Conservation (phyloP, 2,797 vertebrate species). For the Decapterus maruadsi region DNA sequence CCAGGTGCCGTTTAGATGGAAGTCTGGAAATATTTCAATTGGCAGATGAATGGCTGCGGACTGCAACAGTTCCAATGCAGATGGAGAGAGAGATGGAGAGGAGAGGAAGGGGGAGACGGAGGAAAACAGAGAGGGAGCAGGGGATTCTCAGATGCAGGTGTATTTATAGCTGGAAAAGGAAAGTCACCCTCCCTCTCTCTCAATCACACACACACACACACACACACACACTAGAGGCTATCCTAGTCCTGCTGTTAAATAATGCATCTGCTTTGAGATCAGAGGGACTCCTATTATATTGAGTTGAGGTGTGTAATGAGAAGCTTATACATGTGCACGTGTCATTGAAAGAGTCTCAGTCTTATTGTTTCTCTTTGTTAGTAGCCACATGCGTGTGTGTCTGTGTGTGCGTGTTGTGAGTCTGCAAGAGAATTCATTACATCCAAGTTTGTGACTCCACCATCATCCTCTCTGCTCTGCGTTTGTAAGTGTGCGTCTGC, state of each 20-base stretch:
- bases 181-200: slow-evolving; percentile 3
- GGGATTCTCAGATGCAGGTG: slow-evolving; percentile 75
- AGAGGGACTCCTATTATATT: slow-evolving; percentile 75
- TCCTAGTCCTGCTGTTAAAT: slow-evolving; percentile 78
- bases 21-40: slow-evolving; percentile 48
- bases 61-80: not conserved
- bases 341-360: slow-evolving; percentile 36
- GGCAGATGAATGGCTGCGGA: slow-evolving; percentile 29
- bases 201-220: slow-evolving; percentile 36
- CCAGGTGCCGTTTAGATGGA: slow-evolving; percentile 40
- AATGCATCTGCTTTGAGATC: slow-evolving; percentile 80
- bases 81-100: not conserved
- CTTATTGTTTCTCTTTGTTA: slow-evolving; percentile 26
- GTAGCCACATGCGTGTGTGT: not conserved
- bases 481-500: slow-evolving; percentile 19
- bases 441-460: slow-evolving; percentile 44
- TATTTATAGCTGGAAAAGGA: slow-evolving; percentile 76
- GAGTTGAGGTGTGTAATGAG: slow-evolving; percentile 27
- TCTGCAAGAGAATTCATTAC: slow-evolving; percentile 38
- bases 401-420: slow-evolving; percentile 28
- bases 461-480: slow-evolving; percentile 15
- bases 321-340: slow-evolving; percentile 37
- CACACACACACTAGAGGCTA: slow-evolving; percentile 68
- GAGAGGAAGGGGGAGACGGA: slow-evolving; percentile 32
- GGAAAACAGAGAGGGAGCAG: slow-evolving; percentile 42